Conservation (phyloP, 2,888 invertebrate genomes). For the Nemoura dubitans region DNA sequence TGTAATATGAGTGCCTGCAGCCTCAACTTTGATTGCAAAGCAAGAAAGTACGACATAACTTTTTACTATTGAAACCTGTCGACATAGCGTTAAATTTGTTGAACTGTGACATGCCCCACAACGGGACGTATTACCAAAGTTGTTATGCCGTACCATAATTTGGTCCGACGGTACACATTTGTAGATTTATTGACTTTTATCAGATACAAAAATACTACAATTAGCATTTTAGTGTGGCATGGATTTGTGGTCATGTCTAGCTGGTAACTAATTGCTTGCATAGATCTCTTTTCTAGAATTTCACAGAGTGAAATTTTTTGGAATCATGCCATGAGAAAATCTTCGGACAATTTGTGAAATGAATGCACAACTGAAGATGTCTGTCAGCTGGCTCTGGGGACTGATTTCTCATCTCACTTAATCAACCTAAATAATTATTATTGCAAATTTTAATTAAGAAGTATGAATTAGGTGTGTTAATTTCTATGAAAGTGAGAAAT, state of each 20-base stretch:
- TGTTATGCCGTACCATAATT: background rate
- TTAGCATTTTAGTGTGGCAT: background rate
- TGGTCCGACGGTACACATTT: background rate
- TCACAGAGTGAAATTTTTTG: background rate
- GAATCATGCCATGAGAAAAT: background rate
- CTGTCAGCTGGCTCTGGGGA: constrained; percentile 9
- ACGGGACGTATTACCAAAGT: background rate
- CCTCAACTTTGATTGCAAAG: background rate
- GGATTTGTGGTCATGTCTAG: background rate
- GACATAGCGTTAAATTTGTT: background rate
- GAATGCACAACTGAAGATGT: background rate
- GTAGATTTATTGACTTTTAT: constrained; percentile 1
- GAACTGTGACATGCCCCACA: background rate
- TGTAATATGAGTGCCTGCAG: background rate
- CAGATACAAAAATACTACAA: too few species aligned
- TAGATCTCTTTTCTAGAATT: background rate
- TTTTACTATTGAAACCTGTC: background rate
- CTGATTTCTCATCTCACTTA: background rate
- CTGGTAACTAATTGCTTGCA: background rate
- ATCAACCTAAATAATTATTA: background rate
- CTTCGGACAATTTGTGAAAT: background rate
- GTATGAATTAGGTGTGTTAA: background rate
- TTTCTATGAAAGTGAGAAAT: background rate
- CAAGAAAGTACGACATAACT: background rate
- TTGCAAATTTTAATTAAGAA: background rate